These are phyloP conservation scores for Tyto alba DNA, from an alignment of 2,113 vertebrate species.

Conservation along the genomic window DNA sequence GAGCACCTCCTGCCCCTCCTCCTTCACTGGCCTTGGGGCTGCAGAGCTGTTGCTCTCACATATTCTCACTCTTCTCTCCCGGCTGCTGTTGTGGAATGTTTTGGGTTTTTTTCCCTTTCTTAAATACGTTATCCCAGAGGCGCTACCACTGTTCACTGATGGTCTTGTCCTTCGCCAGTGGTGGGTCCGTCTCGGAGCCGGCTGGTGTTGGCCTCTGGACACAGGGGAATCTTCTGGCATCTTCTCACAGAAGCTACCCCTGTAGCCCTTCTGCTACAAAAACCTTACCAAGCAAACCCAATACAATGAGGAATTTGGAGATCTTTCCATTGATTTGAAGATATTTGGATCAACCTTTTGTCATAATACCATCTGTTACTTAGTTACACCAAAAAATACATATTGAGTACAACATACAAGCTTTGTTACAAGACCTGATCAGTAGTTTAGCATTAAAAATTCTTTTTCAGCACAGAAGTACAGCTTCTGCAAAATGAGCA, in stretches of 20 bases:
- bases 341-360: background rate
- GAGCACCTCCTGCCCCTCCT: background rate
- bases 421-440: background rate
- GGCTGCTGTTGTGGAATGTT: background rate
- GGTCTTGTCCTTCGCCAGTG: background rate
- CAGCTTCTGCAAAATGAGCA: background rate
- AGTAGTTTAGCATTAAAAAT: background rate
- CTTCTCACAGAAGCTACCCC: background rate
- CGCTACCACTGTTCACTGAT: background rate
- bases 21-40: background rate
- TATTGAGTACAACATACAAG: background rate
- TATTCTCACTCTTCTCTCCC: background rate
- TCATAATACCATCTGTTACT: background rate
- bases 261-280: background rate
- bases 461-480: background rate
- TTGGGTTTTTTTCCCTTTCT: no score
- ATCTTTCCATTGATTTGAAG: background rate
- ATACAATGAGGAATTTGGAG: background rate
- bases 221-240: background rate
- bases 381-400: background rate
- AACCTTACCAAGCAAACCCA: background rate
- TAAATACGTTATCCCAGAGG: background rate
- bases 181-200: background rate
- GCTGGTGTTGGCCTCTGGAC: background rate
- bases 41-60: background rate